Percentiles rank a stretch among this genome's conserved stretches.
phyloP scores from a whole-genome alignment of 2,888 invertebrate species.

The Beris morrisii region DNA sequence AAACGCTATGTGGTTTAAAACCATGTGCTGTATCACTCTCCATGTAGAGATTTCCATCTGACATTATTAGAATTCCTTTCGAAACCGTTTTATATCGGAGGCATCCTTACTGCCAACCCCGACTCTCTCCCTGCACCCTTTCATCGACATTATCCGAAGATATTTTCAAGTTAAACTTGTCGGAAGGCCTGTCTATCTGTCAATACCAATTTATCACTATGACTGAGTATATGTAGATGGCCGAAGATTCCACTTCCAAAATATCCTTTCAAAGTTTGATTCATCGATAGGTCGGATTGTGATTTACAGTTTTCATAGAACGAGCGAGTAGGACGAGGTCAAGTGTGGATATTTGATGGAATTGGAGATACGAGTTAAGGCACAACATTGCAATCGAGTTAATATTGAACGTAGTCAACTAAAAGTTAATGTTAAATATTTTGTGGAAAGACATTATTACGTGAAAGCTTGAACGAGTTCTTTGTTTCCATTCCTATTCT shows the following conservation, averaged over 20 bases:
- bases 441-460: too few species aligned
- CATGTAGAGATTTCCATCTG: constrained; percentile 10
- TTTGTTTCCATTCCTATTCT: too few species aligned
- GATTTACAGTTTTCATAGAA: constrained; percentile 29
- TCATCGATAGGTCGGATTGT: constrained; percentile 29
- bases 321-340: constrained; percentile 3
- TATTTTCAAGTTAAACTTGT: constrained; percentile 28
- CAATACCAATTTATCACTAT: constrained; percentile 31
- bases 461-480: too few species aligned
- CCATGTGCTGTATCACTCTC: too few species aligned
- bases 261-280: constrained; percentile 30
- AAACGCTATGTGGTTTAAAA: too few species aligned
- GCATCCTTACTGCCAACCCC: neutral
- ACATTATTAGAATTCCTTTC: constrained; percentile 25
- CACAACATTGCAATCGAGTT: constrained; percentile 27
- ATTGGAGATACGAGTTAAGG: constrained; percentile 11
- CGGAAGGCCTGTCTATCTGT: constrained; percentile 29
- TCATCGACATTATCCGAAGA: constrained; percentile 7
- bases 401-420: constrained; percentile 18
- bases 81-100: constrained; percentile 13
- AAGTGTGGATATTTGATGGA: constrained; percentile 26
- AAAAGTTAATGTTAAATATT: too few species aligned
- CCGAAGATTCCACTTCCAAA: neutral
- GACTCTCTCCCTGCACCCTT: neutral
- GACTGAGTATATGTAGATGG: constrained; percentile 19